Evolutionary conservation across 2,888 invertebrate genomes (phyloP).

Genomic region (Chrysodeixis includens): DNA sequence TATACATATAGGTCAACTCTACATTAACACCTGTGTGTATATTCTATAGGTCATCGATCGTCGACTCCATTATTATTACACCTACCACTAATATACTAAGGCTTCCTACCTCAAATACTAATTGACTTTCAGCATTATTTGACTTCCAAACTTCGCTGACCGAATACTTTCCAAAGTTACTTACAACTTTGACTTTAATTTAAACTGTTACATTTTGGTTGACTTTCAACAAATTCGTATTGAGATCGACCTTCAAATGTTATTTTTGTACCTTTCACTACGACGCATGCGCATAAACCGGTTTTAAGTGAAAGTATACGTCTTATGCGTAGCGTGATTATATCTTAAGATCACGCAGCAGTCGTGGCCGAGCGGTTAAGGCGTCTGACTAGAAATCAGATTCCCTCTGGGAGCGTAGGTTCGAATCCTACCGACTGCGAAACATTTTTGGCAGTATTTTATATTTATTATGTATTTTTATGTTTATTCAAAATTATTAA

Average conservation of each 20-base stretch:
- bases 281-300: conserved; percentile 21
- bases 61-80: not conserved
- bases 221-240: conserved; percentile 7
- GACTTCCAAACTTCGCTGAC: not conserved
- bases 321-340: conserved; percentile 4
- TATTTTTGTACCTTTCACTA: conserved; percentile 32
- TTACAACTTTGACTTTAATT: not conserved
- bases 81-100: too few relatives aligned
- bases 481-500: not conserved
- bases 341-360: conserved; percentile 71
- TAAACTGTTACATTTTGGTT: conserved; percentile 3
- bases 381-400: conserved; percentile 97
- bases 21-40: not conserved
- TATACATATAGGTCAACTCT: too few relatives aligned
- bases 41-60: not conserved
- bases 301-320: conserved; percentile 43
- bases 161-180: not conserved
- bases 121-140: not conserved
- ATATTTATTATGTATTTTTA: conserved; percentile 23
- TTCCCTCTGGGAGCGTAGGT: conserved; percentile 97
- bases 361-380: conserved; percentile 96
- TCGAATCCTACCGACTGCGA: conserved; percentile 96
- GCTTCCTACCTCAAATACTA: not conserved
- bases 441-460: conserved; percentile 26
- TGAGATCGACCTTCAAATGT: conserved; percentile 18